phyloP scores from a whole-genome alignment of 2,113 vertebrate species.

The Osmerus mordax region DNA sequence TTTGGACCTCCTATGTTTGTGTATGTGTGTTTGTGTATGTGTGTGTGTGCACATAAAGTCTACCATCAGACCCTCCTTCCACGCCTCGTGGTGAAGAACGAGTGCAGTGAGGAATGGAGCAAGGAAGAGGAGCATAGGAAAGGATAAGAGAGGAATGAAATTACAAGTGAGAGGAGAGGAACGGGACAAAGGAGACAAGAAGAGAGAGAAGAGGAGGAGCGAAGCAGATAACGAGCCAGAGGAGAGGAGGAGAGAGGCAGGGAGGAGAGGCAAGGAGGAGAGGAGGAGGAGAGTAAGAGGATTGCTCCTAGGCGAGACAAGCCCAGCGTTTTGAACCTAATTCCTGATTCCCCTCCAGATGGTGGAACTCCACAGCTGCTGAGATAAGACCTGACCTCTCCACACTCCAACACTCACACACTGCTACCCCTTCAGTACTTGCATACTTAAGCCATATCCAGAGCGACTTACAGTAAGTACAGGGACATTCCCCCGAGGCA shows the following conservation, averaged over 20 bases:
- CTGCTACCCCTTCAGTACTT: neutral
- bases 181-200: too few species aligned
- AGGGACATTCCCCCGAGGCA: too few species aligned
- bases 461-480: too few species aligned
- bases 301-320: neutral
- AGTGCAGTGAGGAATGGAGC: conserved; percentile 4
- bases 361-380: conserved; percentile 12
- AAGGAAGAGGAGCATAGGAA: neutral
- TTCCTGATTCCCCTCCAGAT: conserved; percentile 10
- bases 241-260: too few species aligned
- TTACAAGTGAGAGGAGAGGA: too few species aligned
- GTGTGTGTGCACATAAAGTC: conserved; percentile 24
- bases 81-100: conserved; percentile 8
- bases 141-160: too few species aligned
- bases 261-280: neutral
- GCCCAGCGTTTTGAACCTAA: conserved; percentile 22
- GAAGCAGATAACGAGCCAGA: too few species aligned
- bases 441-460: neutral
- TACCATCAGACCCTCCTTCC: conserved; percentile 41
- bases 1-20: neutral
- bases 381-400: conserved; percentile 13
- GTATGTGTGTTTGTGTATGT: conserved; percentile 4
- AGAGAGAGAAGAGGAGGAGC: too few species aligned
- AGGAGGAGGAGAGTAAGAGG: conserved; percentile 10
- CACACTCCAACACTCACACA: neutral